Conservation (phyloP, 1,140 invertebrate genomes). For the Procambarus virginalis region DNA sequence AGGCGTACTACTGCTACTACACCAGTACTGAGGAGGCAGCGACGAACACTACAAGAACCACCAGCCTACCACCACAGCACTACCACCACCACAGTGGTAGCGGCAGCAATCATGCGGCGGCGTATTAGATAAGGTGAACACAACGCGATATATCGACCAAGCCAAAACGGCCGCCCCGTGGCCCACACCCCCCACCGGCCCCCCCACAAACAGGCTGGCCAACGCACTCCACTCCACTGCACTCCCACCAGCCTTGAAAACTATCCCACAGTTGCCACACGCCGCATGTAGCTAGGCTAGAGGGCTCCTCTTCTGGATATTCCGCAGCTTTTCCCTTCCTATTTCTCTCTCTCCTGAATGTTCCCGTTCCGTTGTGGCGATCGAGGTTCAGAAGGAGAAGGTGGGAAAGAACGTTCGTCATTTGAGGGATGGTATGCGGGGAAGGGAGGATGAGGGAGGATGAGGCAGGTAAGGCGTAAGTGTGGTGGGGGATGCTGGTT, state of each 20-base stretch:
- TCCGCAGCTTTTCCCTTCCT: neutral
- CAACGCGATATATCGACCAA: constrained; percentile 37
- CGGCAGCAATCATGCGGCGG: neutral
- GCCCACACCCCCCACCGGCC: neutral
- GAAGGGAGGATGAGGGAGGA: neutral
- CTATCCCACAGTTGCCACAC: neutral
- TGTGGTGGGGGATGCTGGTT: neutral
- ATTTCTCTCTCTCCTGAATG: neutral
- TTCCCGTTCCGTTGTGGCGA: neutral
- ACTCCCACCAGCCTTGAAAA: constrained; percentile 24
- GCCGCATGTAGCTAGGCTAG: neutral
- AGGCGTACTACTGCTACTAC: too few species aligned
- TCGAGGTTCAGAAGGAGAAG: neutral
- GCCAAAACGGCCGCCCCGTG: neutral
- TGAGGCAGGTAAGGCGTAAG: too few species aligned
- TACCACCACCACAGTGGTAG: too few species aligned
- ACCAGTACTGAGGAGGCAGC: too few species aligned
- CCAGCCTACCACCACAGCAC: too few species aligned
- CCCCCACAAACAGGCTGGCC: neutral
- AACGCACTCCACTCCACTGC: constrained; percentile 7
- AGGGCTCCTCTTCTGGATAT: too few species aligned
- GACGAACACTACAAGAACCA: too few species aligned
- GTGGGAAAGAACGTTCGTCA: neutral
- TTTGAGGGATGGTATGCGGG: neutral
- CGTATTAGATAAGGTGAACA: constrained; percentile 3